Base-by-base conservation (phyloP, 2,113 vertebrate genomes). In the Xyliphius kryptos region DNA sequence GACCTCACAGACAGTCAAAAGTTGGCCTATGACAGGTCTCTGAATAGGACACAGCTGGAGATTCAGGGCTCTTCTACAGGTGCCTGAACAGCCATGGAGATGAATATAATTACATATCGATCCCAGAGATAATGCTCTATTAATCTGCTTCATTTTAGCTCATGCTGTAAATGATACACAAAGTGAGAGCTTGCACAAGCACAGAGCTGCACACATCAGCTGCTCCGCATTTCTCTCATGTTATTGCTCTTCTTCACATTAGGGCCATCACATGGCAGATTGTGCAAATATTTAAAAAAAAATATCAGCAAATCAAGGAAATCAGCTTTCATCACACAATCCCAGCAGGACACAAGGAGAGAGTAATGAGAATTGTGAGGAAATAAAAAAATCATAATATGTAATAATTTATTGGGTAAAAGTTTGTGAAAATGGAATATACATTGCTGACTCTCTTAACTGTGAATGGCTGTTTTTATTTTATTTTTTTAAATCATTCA, bases 51-150 rank as follows among this genome's bases (percentile, higher is more conserved):
- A 20, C 9, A 15, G 47, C 44, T 52, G 55, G 51, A 61, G 55
- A 56, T 67, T 63, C 63, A 64, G 41, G 14, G 56, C 68, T 58
- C 47, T 52, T 68, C 61, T 53, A 66, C 50, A 61, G 63, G 63
- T 61, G 36, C 57, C 26, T 57, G 68, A 57, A 57, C 67, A 69
- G 61, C 67, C 55, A 66, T 50, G 56, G 64, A 71, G 70, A 68
- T 67, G 70, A 70, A 68, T 73, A 74, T 75, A 77, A 77, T 77
- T 77, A 66, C 68, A 69, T 77, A 77, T 77, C 65, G 76, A 77
- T 73, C 69, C 43, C 21, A 26, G 40, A 57, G 66, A 72, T 72
- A 70, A 67, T 69, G 70, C 67, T 60, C 67, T 72, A 76, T 70
- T 76, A 76, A 72, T 76, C 67, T 67, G 56, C 70, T 70, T 76